Percentiles rank a stretch among this genome's conserved stretches.
Evolutionary conservation across 2,113 vertebrate genomes (phyloP).

Genomic region (Eonycteris spelaea): DNA sequence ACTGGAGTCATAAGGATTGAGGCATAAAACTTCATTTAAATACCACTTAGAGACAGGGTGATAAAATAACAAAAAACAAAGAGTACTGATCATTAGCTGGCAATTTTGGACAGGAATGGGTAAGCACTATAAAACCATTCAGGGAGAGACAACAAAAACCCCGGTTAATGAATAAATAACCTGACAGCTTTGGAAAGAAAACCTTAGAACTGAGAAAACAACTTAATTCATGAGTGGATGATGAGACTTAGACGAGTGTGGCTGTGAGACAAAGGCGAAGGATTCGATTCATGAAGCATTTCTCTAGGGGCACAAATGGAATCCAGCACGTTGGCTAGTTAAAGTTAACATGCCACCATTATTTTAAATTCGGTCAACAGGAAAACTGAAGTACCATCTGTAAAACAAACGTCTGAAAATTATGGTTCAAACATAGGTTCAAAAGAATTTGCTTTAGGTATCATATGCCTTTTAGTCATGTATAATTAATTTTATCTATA

Average conservation of each 20-base stretch:
- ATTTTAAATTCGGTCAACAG: background rate
- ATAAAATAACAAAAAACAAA: background rate
- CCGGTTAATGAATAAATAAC: background rate
- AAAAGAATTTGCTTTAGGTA: background rate
- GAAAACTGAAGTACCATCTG: background rate
- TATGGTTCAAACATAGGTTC: background rate
- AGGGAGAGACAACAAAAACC: background rate
- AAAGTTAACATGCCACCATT: background rate
- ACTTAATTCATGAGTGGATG: background rate
- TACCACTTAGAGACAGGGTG: background rate
- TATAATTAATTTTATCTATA: background rate
- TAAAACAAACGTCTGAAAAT: background rate
- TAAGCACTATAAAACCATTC: background rate
- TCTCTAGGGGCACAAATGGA: background rate
- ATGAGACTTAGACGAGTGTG: background rate
- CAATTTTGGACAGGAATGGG: background rate
- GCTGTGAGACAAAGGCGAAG: background rate
- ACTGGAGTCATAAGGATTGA: background rate
- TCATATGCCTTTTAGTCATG: background rate
- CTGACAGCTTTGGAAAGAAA: background rate
- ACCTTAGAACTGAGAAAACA: background rate
- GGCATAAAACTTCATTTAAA: background rate
- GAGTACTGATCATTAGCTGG: background rate
- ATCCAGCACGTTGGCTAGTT: background rate
- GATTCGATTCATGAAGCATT: background rate